Evolutionary conservation across 2,888 invertebrate species (phyloP).

Genomic region (Pachycephus smyrnensis): DNA sequence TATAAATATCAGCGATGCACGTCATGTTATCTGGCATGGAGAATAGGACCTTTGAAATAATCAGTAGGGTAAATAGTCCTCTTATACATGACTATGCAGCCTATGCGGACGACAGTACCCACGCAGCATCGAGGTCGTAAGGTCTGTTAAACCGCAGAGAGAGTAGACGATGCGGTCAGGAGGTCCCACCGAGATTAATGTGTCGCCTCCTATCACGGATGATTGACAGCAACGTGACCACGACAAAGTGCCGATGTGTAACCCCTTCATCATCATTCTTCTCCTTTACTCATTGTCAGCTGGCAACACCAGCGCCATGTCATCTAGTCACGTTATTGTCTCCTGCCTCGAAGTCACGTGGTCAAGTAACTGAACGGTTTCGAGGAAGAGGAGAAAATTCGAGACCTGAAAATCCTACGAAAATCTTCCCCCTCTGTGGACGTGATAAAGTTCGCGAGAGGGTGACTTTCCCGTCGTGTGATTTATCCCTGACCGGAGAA

Average conservation of each 20-base stretch:
- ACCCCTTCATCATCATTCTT: conserved; percentile 32
- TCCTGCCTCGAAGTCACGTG: neutral
- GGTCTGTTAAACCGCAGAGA: conserved; percentile 53
- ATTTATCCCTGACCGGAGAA: too few relatives aligned
- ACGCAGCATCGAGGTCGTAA: conserved; percentile 35
- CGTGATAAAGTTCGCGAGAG: too few relatives aligned
- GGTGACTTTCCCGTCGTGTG: too few relatives aligned
- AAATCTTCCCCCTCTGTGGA: neutral
- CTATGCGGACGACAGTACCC: neutral
- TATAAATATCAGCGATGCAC: neutral
- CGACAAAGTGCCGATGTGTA: conserved; percentile 64
- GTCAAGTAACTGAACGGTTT: neutral
- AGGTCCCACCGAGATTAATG: conserved; percentile 59
- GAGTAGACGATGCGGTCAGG: conserved; percentile 47
- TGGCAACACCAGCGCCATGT: neutral
- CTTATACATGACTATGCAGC: neutral
- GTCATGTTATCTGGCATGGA: neutral
- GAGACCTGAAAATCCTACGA: neutral
- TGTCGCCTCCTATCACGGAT: conserved; percentile 63
- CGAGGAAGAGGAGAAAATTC: neutral
- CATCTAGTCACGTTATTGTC: neutral
- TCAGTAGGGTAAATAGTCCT: neutral
- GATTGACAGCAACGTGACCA: conserved; percentile 64
- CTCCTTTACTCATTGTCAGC: neutral
- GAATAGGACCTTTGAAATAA: neutral